A percentile compares a stretch with the other conserved stretches of the same genome.
Conservation (phyloP, 1,140 invertebrate genomes). For the Drosophila ercepeae region DNA sequence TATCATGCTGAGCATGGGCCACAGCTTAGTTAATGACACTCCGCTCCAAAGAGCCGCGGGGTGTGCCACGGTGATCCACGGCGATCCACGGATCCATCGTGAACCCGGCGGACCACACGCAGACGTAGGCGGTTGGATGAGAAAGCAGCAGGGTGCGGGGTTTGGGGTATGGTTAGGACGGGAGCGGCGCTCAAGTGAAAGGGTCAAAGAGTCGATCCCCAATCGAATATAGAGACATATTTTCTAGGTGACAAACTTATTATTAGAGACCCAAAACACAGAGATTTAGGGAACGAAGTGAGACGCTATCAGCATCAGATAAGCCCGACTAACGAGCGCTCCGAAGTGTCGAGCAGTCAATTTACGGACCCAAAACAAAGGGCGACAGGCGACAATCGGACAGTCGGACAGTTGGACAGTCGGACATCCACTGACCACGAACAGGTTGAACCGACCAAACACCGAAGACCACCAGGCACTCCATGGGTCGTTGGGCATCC, state of each 20-base stretch:
- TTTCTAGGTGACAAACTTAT: slow-evolving; percentile 83
- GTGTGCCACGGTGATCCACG: slow-evolving; percentile 39
- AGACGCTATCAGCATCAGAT: slow-evolving; percentile 75
- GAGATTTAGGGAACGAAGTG: slow-evolving; percentile 56
- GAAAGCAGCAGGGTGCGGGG: not conserved
- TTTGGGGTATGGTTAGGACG: not conserved
- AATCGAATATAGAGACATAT: slow-evolving; percentile 63
- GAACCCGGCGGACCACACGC: slow-evolving; percentile 57
- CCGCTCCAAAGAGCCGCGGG: slow-evolving; percentile 59
- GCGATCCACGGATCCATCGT: too few relatives aligned
- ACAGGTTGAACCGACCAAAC: slow-evolving; percentile 55
- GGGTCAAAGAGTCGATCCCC: slow-evolving; percentile 47
- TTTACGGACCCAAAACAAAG: slow-evolving; percentile 81
- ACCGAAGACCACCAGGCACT: slow-evolving; percentile 58
- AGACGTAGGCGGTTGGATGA: slow-evolving; percentile 22
- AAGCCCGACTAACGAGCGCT: slow-evolving; percentile 60
- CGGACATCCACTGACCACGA: slow-evolving; percentile 35
- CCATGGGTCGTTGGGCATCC: slow-evolving; percentile 21
- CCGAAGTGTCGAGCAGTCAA: slow-evolving; percentile 77
- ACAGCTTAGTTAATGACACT: slow-evolving; percentile 69
- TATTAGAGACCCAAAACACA: slow-evolving; percentile 36
- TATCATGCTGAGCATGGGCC: slow-evolving; percentile 62
- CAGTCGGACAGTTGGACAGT: too few relatives aligned
- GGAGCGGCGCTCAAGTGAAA: slow-evolving; percentile 69
- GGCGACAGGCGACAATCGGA: slow-evolving; percentile 45